A percentile compares a stretch with the other conserved stretches of the same genome.
Conservation (phyloP, 2,797 vertebrate genomes). For the Garrulus glandarius region DNA sequence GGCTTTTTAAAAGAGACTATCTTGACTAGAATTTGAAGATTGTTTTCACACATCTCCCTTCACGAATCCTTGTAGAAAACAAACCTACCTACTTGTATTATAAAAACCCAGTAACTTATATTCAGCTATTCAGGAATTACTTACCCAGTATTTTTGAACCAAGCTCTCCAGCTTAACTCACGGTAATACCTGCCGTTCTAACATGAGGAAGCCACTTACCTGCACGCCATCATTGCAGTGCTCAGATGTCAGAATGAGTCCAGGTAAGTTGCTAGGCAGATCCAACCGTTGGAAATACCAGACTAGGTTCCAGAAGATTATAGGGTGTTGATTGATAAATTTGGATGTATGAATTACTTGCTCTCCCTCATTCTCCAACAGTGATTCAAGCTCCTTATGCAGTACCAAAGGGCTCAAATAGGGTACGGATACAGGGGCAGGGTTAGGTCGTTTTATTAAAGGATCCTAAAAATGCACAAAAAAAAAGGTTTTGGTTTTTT, state of each 20-base stretch:
- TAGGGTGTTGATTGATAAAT: slow-evolving; percentile 97
- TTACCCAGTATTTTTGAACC: not conserved
- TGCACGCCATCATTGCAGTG: slow-evolving; percentile 95
- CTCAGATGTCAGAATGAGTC: slow-evolving; percentile 93
- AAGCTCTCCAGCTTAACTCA: not conserved
- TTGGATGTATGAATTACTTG: slow-evolving; percentile 96
- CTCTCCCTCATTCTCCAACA: slow-evolving; percentile 96
- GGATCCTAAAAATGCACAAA: slow-evolving; percentile 78
- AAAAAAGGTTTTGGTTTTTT: not conserved
- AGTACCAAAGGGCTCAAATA: slow-evolving; percentile 96
- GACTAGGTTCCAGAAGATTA: slow-evolving; percentile 98
- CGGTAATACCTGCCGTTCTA: not conserved
- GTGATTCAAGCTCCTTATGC: slow-evolving; percentile 94
- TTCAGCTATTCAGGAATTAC: not conserved
- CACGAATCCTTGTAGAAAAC: not conserved
- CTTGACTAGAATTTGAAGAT: not conserved
- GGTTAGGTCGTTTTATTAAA: slow-evolving; percentile 84
- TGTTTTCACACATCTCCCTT: not conserved
- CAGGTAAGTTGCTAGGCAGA: slow-evolving; percentile 90
- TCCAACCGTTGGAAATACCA: slow-evolving; percentile 96
- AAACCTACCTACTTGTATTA: not conserved
- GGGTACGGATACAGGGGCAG: slow-evolving; percentile 91
- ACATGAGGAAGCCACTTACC: slow-evolving; percentile 64
- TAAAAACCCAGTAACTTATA: not conserved
- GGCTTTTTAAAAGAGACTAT: not conserved